Evolutionary conservation across 2,113 vertebrate species (phyloP), one percentile per base, ranked within the genome.

Genomic region (Myotis lucifugus): DNA sequence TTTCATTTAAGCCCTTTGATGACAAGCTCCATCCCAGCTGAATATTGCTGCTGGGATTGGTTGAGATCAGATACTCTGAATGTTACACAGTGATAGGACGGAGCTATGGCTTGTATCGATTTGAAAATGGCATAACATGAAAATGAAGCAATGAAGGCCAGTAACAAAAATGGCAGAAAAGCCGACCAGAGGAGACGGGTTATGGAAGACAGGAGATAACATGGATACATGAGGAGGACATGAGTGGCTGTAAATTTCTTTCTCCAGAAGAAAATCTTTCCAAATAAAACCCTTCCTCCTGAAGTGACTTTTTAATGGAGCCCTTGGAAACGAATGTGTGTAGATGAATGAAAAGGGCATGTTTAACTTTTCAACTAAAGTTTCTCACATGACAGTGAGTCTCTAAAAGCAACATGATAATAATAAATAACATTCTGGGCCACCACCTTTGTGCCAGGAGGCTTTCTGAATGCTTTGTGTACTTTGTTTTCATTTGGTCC

Each of bases 201-300:
- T n/a, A 52, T 1, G 0, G 50, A 91, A 54, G 64, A 86, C 17
- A 10, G 50, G 73, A 52, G 40, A 74, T 64, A 73, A 76, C 69
- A 56, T 5, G 6, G 67, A 74, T 64, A 70, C 29, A 6, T 5
- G 9, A n/a, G 50, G 81, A 84, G 56, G 27, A 66, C 10, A 27
- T 1, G 23, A 25, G 25, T 0, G 17, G n/a, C 34, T 61, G 17
- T 78, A 27, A 40, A 21, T 54, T 70, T 73, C 70, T 82, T 81
- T 42, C 61, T 90, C n/a, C 32, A 56, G 54, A 77, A 37, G 56
- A n/a, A 64, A 90, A 67, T 64, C 56, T 73, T 95, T 73, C 86
- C 27, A 46, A 66, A 66, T 21, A 27, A 27, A 84, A 73, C 23
- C 27, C 23, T 87, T 94, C 23, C n/a, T 87, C 46, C 8, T 11